Conservation (phyloP, 2,113 vertebrate genomes). For the Bolborhynchus lineola region DNA sequence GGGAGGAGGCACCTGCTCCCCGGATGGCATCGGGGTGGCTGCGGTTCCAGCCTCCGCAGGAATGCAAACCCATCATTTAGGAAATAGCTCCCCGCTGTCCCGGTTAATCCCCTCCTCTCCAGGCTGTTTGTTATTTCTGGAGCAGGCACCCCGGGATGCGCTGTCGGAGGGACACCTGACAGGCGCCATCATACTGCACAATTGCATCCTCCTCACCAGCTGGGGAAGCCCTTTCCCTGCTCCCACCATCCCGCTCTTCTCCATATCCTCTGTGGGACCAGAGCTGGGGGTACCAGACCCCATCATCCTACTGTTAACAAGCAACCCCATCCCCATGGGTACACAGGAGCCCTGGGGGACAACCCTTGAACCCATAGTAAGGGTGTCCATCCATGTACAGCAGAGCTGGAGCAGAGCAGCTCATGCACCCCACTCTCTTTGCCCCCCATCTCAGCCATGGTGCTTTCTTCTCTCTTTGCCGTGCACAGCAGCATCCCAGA, state of each 20-base stretch:
- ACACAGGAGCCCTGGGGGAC: neutral
- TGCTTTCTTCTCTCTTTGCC: neutral
- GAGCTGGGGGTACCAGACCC: neutral
- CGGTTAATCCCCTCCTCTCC: conserved; percentile 30
- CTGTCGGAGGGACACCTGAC: neutral
- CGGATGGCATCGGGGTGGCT: neutral
- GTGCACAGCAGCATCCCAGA: neutral
- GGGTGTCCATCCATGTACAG: neutral
- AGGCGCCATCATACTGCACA: neutral
- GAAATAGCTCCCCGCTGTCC: neutral
- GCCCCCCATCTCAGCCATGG: neutral
- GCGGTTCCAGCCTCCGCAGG: neutral
- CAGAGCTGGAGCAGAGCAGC: neutral
- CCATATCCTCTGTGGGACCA: neutral
- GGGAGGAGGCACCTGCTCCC: neutral
- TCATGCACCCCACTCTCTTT: neutral
- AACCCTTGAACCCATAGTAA: neutral
- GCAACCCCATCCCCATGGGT: neutral
- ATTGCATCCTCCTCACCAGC: neutral
- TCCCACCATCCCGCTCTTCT: neutral
- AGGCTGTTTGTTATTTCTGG: conserved; percentile 23
- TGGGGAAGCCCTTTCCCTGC: neutral
- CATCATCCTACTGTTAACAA: accelerated
- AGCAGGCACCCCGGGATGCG: neutral
- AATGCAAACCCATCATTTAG: conserved; percentile 16